Evolutionary conservation across 2,888 invertebrate species (phyloP).

Genomic region (Plagodis dolabraria): DNA sequence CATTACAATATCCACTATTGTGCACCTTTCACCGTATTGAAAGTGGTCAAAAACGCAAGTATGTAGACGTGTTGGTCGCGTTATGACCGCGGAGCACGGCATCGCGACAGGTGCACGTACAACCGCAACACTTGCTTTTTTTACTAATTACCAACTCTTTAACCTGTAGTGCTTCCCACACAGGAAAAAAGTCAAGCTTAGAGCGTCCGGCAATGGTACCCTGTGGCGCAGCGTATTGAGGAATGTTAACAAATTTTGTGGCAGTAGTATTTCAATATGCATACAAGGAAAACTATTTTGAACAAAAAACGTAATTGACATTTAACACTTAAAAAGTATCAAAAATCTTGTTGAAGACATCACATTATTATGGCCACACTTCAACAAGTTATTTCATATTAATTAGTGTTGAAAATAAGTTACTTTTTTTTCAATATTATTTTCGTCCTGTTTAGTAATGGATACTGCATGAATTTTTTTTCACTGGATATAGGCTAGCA

Average conservation of each 20-base stretch:
- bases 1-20: background rate
- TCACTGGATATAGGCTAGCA: too few relatives aligned
- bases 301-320: too few relatives aligned
- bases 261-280: too few relatives aligned
- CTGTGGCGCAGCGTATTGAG: background rate
- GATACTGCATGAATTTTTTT: too few relatives aligned
- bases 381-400: too few relatives aligned
- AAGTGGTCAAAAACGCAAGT: constrained; percentile 23
- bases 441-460: too few relatives aligned
- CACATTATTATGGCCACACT: too few relatives aligned
- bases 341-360: too few relatives aligned
- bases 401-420: too few relatives aligned
- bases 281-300: too few relatives aligned
- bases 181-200: constrained; percentile 4
- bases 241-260: background rate
- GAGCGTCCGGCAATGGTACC: background rate
- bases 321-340: too few relatives aligned
- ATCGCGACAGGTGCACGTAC: constrained; percentile 37
- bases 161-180: constrained; percentile 31
- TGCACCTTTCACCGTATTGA: constrained; percentile 5
- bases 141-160: constrained; percentile 38
- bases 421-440: too few relatives aligned
- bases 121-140: constrained; percentile 36
- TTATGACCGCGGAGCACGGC: constrained; percentile 16
- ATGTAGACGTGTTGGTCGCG: constrained; percentile 37